Conservation (phyloP, 1,140 invertebrate genomes). For the Apolygus lucorum region DNA sequence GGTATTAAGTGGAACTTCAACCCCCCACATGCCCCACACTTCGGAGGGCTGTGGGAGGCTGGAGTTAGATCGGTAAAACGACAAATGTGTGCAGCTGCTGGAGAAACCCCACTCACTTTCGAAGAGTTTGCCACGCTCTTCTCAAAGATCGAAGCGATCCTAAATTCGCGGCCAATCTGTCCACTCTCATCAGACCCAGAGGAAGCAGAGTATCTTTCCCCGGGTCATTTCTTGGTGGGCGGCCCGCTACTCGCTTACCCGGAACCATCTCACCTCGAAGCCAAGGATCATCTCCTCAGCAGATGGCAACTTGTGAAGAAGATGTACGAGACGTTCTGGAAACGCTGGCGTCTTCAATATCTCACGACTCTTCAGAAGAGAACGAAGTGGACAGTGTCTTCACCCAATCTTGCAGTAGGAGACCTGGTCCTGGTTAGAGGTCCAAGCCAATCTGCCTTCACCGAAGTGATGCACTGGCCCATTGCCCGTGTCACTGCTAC, state of each 20-base stretch:
- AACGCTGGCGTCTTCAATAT: slow-evolving; percentile 34
- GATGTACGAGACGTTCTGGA: slow-evolving; percentile 33
- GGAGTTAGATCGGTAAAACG: slow-evolving; percentile 34
- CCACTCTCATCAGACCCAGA: slow-evolving; percentile 36
- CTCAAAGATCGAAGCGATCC: slow-evolving; percentile 36
- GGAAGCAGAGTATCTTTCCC: slow-evolving; percentile 36
- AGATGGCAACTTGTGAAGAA: slow-evolving; percentile 31
- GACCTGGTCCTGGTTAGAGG: slow-evolving; percentile 38
- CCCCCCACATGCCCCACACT: slow-evolving; percentile 19
- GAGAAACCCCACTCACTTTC: slow-evolving; percentile 34
- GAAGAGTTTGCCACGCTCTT: slow-evolving; percentile 36
- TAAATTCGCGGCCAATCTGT: slow-evolving; percentile 40
- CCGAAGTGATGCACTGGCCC: no score
- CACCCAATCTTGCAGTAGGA: slow-evolving; percentile 32
- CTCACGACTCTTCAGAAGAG: slow-evolving; percentile 33
- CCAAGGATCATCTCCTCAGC: slow-evolving; percentile 29
- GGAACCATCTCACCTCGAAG: slow-evolving; percentile 21
- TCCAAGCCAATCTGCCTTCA: slow-evolving; percentile 34
- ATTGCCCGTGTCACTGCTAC: slow-evolving; percentile 23
- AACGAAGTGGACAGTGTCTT: slow-evolving; percentile 34
- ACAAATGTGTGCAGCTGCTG: slow-evolving; percentile 33
- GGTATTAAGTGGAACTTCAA: slow-evolving; percentile 13
- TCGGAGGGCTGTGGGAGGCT: slow-evolving; percentile 30
- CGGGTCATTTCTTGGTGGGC: slow-evolving; percentile 37
- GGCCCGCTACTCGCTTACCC: slow-evolving; percentile 25